Base-by-base conservation (phyloP, 2,113 vertebrate species). In the Struthidea cinerea region DNA sequence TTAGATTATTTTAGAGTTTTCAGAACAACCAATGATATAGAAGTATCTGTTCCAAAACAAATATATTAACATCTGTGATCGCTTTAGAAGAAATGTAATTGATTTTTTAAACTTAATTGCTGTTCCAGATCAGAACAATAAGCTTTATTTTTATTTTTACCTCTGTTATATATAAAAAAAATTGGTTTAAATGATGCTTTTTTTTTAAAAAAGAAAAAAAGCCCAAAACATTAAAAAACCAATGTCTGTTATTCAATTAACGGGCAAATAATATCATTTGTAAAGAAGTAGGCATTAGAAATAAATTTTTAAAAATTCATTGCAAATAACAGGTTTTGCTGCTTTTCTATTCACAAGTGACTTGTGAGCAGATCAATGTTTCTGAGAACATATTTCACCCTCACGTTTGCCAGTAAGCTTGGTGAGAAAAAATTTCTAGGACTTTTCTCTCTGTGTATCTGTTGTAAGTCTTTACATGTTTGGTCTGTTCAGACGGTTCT, bases 11-110 rank as follows among this genome's bases (percentile, higher is more conserved):
- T 94, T 90, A 52, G 15, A 17, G 23, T 80, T 77, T 93, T 90
- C 50, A 57, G 42, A 93, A 89, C 30, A 88, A 39, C 12, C 46
- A 68, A 52, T 80, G 52, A 61, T 79, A 47, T 21, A 79, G 53
- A 73, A 80, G 8, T 82, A 42, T 84, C 17, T 57, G 7, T 63
- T 92, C 10, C 64, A 69, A 82, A 71, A 27, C 5, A 20, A 90
- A 93, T 96, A 92, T 86, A 84, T 53, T 88, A 91, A 97, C 79
- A 93, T 91, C 73, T 93, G 53, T 83, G 67, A 87, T 93, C 19
- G 37, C 87, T 70, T 93, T 88, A 64, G 32, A 92, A 55, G 37
- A 94, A 87, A 67, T 64, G 10, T 33, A 88, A 80, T 86, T 91
- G 75, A 42, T 90, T 92, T 90, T 95, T 67, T n/a, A n/a, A 50